Base-by-base conservation (phyloP, 2,888 invertebrate species). In the Hoplodrina blanda region DNA sequence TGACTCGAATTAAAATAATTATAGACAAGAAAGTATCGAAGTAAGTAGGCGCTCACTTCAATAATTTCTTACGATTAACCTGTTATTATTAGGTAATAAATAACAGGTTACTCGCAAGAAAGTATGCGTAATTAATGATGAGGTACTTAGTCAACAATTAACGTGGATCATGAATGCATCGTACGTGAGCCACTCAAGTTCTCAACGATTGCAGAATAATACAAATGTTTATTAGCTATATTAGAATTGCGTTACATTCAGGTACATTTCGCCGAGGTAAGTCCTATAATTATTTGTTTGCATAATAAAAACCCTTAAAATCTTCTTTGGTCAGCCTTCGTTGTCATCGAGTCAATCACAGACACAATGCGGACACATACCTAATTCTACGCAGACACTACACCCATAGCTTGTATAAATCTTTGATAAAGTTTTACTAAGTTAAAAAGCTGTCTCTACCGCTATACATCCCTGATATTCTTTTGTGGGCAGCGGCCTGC, bases 391-490 rank as follows among this genome's bases (percentile, higher is more conserved):
- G 89, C 90, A 87, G 83, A 89, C 79, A 89, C 91, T 92, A 94
- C 91, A 91, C 84, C 90, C 87, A 92, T 89, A 93, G 92, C 92
- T 91, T 90, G 90, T 93, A 93, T 91, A 92, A 93, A 92, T 89
- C 89, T 92, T 91, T 93, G 91, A 94, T 92, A 93, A 91, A 91
- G 84, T 88, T 90, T 88, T 88, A 90, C 87, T 87, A 87, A 83
- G 85, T 91, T 90, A 91, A 92, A 91, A 95, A 94, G 95, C 95
- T 89, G 85, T 88, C 87, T 86, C 94, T 93, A 92, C 88, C 81
- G 80, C 91, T 91, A 91, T 86, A 92, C 90, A 91, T 91, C 93
- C 93, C 94, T 93, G 95, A 94, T 93, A 93, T 90, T 89, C 80
- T 85, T 81, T 88, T 85, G 82, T 81, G 78, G 78, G 80, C 87